Evolutionary conservation across 2,113 vertebrate species (phyloP), one percentile per base, ranked within the genome.

Genomic region (Cyanoderma ruficeps): DNA sequence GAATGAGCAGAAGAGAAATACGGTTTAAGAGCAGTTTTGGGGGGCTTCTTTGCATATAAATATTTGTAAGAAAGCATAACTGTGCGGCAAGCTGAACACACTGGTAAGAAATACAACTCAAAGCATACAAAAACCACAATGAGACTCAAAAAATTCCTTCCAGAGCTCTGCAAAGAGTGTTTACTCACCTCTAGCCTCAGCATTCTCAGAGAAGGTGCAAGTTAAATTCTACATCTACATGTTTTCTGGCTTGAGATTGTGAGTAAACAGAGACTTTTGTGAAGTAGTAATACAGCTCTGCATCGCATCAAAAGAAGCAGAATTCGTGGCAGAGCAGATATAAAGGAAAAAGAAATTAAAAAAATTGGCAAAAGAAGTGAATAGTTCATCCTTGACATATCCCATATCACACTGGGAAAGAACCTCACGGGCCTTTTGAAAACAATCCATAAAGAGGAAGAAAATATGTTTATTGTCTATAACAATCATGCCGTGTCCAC

Each of bases 161-260:
- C 3, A 5, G 24, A 60, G 18, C 33, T 83, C 39, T 20, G 50
- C 10, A 46, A 88, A 53, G 7, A 44, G 56, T 5, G 6, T 67
- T 65, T 84, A 44, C 19, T 57, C 30, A 33, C 41, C 50, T 87
- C n/a, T 50, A 74, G 52, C 50, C 52, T 44, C 67, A 42, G 35
- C 24, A 31, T 44, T 83, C 23, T 50, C 23, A 74, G 44, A 83
- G 11, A 83, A 81, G 6, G 14, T 60, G 4, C 19, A 78, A 89
- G 52, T 44, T 81, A 63, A 81, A 86, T 44, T 61, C 31, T 72
- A 30, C 61, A 84, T 41, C 19, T 60, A 18, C 11, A 13, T n/a
- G n/a, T 71, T 60, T 75, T 87, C 61, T 83, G 53, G 33, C 82
- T 75, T 83, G 60, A 89, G 93, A 85, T 9, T 37, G 27, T 81